Base-by-base conservation (phyloP, 2,113 vertebrate genomes). In the Epinephelus cyanopodus region DNA sequence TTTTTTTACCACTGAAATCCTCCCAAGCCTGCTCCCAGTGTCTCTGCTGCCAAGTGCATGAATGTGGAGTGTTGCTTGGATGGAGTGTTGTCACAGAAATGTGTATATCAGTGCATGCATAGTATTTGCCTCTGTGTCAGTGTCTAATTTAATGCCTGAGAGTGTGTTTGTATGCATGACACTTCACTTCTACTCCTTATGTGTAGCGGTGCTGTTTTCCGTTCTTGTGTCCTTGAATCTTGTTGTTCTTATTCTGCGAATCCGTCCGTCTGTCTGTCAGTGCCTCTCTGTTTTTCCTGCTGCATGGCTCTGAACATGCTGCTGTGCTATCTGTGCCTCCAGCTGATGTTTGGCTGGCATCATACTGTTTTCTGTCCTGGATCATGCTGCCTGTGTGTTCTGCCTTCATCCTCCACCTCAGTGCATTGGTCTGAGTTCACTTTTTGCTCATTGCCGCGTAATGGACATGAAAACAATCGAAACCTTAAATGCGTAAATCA, bases 341-440 rank as follows among this genome's bases (percentile, higher is more conserved):
- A 88, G 87, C 92, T 92, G 82, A 23, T 85, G 87, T 85, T 83
- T 86, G 65, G 70, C 78, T 87, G 76, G 62, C 76, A 37, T 81
- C 80, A 69, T 33, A 56, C 85, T 70, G 80, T 79, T 77, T 74
- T 58, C 80, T 78, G 77, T 89, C 74, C 79, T 62, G 69, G 66
- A 17, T 76, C 67, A 66, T 33, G 17, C 33, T 64, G 15, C n/a
- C 64, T 74, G 27, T 74, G 9, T 81, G 54, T 64, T 61, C 29
- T 60, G 70, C 56, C 52, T 78, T 77, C 12, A 63, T 12, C 27
- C 25, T 61, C 54, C 75, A 54, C 64, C 81, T 78, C 57, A 56
- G 23, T 4, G 54, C 42, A 54, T 57, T 79, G 60, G 37, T 80
- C 54, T 11, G 42, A 64, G 52, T 78, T 90, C 2, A 81, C 52